Conservation (phyloP, 2,113 vertebrate genomes). For the Neodon shergylaensis region DNA sequence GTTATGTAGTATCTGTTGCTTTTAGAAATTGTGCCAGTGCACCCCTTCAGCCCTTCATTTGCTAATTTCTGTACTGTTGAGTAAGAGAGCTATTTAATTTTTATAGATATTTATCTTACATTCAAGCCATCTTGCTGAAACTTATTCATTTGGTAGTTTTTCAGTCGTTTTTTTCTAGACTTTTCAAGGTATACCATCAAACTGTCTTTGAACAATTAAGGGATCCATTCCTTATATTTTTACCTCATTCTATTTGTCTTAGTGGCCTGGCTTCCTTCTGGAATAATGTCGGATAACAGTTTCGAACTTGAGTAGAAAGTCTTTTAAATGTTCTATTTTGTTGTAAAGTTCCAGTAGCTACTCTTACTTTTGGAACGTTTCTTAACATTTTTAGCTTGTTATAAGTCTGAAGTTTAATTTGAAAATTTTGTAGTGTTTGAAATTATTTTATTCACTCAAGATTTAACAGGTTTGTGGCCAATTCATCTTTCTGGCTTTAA, state of each 20-base stretch:
- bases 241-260: background rate
- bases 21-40: conserved; percentile 11
- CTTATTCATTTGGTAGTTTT: conserved; percentile 32
- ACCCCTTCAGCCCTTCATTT: background rate
- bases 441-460: conserved; percentile 37
- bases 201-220: conserved; percentile 32
- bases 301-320: conserved; percentile 4
- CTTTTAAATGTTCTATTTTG: conserved; percentile 26
- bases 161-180: background rate
- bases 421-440: conserved; percentile 50
- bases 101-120: background rate
- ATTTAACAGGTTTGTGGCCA: conserved; percentile 1
- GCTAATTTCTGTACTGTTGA: background rate
- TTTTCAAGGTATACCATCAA: conserved; percentile 7
- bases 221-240: background rate
- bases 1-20: conserved; percentile 7
- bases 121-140: conserved; percentile 44
- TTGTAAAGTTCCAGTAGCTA: background rate
- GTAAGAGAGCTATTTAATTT: conserved; percentile 5
- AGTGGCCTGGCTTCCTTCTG: conserved; percentile 23
- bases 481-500: conserved; percentile 5
- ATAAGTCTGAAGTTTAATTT: conserved; percentile 53
- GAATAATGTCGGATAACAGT: background rate
- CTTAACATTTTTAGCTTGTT: conserved; percentile 38
- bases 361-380: background rate